phyloP scores from a whole-genome alignment of 2,888 invertebrate species.

The Acleris holmiana region DNA sequence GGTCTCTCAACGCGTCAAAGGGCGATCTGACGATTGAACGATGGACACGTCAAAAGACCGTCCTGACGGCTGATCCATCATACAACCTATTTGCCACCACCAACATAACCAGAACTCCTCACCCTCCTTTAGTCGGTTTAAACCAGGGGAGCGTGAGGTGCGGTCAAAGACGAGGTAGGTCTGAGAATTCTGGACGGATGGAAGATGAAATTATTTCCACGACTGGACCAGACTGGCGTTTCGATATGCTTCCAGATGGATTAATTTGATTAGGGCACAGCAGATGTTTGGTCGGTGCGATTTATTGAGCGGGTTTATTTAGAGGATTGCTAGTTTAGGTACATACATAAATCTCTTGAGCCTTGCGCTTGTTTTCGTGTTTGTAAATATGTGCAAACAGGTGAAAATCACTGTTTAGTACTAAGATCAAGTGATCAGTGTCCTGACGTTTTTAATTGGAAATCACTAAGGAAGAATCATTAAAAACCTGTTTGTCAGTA shows the following conservation, averaged over 20 bases:
- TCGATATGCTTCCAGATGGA: slow-evolving; percentile 82
- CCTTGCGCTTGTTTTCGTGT: too few species aligned
- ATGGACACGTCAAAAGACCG: slow-evolving; percentile 77
- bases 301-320: slow-evolving; percentile 25
- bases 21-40: slow-evolving; percentile 77
- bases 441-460: too few species aligned
- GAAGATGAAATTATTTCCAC: slow-evolving; percentile 77
- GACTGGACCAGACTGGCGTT: slow-evolving; percentile 77
- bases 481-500: too few species aligned
- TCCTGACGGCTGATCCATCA: slow-evolving; percentile 75
- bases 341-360: too few species aligned
- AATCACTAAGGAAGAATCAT: too few species aligned
- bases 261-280: slow-evolving; percentile 80
- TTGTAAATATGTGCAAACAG: too few species aligned
- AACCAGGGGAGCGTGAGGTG: slow-evolving; percentile 9
- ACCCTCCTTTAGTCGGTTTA: slow-evolving; percentile 29
- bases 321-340: not conserved
- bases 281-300: slow-evolving; percentile 63
- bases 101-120: slow-evolving; percentile 50
- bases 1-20: slow-evolving; percentile 67
- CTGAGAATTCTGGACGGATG: slow-evolving; percentile 49
- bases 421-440: too few species aligned
- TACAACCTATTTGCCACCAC: slow-evolving; percentile 59
- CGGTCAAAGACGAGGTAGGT: slow-evolving; percentile 44
- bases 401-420: too few species aligned